Base-by-base conservation (phyloP, 2,797 vertebrate species). In the Epinephelus coioides region DNA sequence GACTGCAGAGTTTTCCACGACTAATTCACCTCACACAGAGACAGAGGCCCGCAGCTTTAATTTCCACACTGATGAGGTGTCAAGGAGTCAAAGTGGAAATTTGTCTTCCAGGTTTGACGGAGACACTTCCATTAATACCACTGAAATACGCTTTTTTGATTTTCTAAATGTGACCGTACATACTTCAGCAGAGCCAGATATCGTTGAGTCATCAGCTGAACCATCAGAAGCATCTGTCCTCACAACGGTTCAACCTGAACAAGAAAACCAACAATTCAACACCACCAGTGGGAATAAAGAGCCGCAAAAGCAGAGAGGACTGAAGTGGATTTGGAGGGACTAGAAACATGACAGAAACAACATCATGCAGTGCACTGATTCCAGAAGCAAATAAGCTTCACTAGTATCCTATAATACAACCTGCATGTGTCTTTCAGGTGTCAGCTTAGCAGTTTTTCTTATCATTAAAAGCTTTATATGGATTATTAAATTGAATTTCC, bases 261-360 rank as follows among this genome's bases (percentile, higher is more conserved):
- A 44, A 60, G 40, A 71, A 38, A 11, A 60, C 27, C 30, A 12
- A 57, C 59, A 76, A 21, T 51, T 75, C 47, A 83, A 62, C 62
- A 72, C 57, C 56, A 56, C 63, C n/a, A 25, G 2, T 4, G 27
- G 27, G 5, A 51, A 44, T 57, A 9, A 51, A 70, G 55, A 67
- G 21, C 63, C 53, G 46, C 51, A 63, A 61, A 25, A 61, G 19
- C 21, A 53, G 8, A 51, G 2, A 50, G n/a, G 49, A 70, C 15
- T 50, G 10, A 71, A 57, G 50, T 80, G 49, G 67, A 62, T 68
- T 54, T 87, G 53, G 76, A n/a, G 43, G n/a, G 13, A 72, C 11
- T 64, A 70, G 40, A 43, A 53, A 56, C 5, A 9, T 25, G 14
- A 64, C n/a, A 51, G 17, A 65, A 40, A 30, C 23, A 69, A 0